phyloP scores from a whole-genome alignment of 2,113 vertebrate genomes.

The Menidia beryllina region DNA sequence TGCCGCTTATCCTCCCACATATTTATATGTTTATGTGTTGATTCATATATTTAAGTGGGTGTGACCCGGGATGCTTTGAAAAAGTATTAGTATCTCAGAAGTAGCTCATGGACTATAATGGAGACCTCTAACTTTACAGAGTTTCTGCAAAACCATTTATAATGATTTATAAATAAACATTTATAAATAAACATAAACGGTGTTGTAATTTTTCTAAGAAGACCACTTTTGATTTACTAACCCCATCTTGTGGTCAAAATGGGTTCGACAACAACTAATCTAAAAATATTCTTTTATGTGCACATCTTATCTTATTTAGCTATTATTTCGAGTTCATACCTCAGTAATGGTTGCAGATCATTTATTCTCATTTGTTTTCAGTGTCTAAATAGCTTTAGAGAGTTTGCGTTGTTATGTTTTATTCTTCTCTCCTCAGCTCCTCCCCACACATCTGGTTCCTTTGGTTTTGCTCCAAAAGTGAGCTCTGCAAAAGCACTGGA shows the following conservation, averaged over 20 bases:
- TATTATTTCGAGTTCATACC: background rate
- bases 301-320: background rate
- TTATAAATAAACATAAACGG: too few species aligned
- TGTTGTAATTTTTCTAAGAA: too few species aligned
- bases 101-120: background rate
- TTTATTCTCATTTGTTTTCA: background rate
- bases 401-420: conserved; percentile 15
- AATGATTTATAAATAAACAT: too few species aligned
- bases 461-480: conserved; percentile 63
- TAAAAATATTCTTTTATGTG: background rate
- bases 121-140: background rate
- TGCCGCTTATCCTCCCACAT: background rate
- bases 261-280: background rate
- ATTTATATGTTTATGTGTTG: background rate
- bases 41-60: background rate
- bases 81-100: too few species aligned
- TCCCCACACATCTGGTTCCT: conserved; percentile 76
- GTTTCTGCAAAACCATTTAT: too few species aligned
- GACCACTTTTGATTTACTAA: background rate
- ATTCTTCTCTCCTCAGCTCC: conserved; percentile 31
- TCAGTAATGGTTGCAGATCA: background rate
- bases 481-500: conserved; percentile 52
- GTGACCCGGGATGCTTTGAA: background rate
- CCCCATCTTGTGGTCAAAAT: conserved; percentile 27
- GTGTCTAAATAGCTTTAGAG: background rate